Conservation (phyloP, 2,113 vertebrate species). For the Myotis davidii region DNA sequence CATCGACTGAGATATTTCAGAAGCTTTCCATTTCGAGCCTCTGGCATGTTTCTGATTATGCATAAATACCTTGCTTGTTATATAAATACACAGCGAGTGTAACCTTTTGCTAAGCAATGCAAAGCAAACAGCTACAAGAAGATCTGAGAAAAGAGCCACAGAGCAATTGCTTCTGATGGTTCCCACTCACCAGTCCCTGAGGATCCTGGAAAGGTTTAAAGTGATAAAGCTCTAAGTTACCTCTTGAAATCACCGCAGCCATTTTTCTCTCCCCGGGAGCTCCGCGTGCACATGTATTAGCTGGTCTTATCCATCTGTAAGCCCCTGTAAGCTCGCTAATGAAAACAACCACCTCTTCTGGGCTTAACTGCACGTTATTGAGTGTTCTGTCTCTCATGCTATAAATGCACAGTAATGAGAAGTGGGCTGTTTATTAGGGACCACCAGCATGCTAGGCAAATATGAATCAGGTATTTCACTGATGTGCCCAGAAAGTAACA, state of each 20-base stretch:
- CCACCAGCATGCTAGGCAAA: background rate
- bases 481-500: conserved; percentile 24
- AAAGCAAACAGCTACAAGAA: background rate
- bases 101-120: background rate
- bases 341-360: conserved; percentile 60
- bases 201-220: background rate
- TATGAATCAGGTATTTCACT: background rate
- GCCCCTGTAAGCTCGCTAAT: conserved; percentile 55
- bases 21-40: conserved; percentile 53
- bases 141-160: background rate
- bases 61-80: conserved; percentile 29
- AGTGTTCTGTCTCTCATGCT: conserved; percentile 18
- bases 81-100: background rate
- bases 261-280: background rate
- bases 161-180: background rate
- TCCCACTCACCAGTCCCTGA: background rate
- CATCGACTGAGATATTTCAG: conserved; percentile 33
- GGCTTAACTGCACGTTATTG: conserved; percentile 55
- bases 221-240: background rate
- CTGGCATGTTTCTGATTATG: background rate
- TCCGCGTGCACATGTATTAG: background rate
- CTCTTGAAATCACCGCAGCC: background rate
- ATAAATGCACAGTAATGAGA: conserved; percentile 41
- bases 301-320: conserved; percentile 51
- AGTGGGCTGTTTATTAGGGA: background rate